phyloP scores from a whole-genome alignment of 2,888 invertebrate genomes.

The Diarsia rubi region DNA sequence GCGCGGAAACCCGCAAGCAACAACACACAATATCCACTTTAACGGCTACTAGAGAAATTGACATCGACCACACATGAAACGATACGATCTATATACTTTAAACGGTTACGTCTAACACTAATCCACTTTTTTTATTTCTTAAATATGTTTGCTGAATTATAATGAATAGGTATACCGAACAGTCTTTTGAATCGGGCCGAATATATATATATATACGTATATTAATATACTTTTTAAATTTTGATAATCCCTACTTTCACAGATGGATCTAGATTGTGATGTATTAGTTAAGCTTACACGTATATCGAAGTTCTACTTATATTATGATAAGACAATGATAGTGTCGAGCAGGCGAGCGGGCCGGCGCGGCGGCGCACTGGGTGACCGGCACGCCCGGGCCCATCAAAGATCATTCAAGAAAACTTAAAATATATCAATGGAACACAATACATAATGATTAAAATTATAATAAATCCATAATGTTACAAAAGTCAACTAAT shows the following conservation, averaged over 20 bases:
- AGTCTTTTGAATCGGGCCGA: slow-evolving; percentile 93
- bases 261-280: slow-evolving; percentile 85
- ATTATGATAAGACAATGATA: slow-evolving; percentile 73
- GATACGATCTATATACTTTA: slow-evolving; percentile 78
- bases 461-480: slow-evolving; percentile 75
- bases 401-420: slow-evolving; percentile 55
- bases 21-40: slow-evolving; percentile 76
- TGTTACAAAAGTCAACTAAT: slow-evolving; percentile 87
- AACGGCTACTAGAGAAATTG: slow-evolving; percentile 80
- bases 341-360: slow-evolving; percentile 50
- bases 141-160: slow-evolving; percentile 84
- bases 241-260: slow-evolving; percentile 87
- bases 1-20: slow-evolving; percentile 71
- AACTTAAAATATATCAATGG: slow-evolving; percentile 75
- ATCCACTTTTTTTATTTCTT: slow-evolving; percentile 78
- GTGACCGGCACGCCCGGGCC: slow-evolving; percentile 46
- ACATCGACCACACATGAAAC: slow-evolving; percentile 82
- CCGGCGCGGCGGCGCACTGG: slow-evolving; percentile 58
- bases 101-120: slow-evolving; percentile 82
- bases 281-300: slow-evolving; percentile 82
- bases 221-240: slow-evolving; percentile 74
- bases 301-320: slow-evolving; percentile 76
- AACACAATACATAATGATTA: slow-evolving; percentile 68
- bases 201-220: slow-evolving; percentile 77
- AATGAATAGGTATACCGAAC: slow-evolving; percentile 92